Evolutionary conservation across 1,140 invertebrate species (phyloP), one percentile per base, ranked within the genome.

Genomic region (Drosophila tropicalis): DNA sequence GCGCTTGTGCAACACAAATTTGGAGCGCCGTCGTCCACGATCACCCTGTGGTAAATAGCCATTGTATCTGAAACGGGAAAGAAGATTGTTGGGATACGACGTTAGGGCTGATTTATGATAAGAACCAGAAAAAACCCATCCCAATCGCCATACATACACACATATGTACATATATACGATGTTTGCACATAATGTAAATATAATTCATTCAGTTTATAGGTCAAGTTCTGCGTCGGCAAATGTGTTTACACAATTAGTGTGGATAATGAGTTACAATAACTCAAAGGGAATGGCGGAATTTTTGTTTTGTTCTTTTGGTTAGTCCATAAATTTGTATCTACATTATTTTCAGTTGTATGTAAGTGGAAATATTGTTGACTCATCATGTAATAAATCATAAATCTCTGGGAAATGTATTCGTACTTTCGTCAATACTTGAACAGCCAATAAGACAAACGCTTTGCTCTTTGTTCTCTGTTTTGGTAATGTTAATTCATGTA

Each of bases 41-140:
- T 99, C 98, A 36, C 97, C 98, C 86, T 96, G 96, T 62, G 97
- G 97, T 75, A 99, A 93, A 91, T 96, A 97, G 63, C 98, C 98
- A 95, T 99, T 99, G 93, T 99, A 99, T 79, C 98, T 99, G 93
- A 72, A 65, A 68, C 79, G 62, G 22, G 63, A 64, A 62, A 13
- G 72, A 58, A 36, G 40, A 75, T 15, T 56, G 13, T 57, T 13
- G 54, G 44, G 74, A 62, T 13, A 58, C n/a, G 57, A 58, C 17
- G 58, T 39, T 65, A 22, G 22, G 72, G 25, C 41, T 74, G 70
- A 79, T 79, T 81, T 79, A 68, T 81, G 74, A 76, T 84, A 75
- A 75, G 47, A 57, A 25, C 3, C 22, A 25, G 4, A 25, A 67
- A 44, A 51, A 61, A 56, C 15, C 44, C 9, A 3, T 22, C 17